phyloP scores from a whole-genome alignment of 2,113 vertebrate genomes.

The Hippocampus mohnikei region DNA sequence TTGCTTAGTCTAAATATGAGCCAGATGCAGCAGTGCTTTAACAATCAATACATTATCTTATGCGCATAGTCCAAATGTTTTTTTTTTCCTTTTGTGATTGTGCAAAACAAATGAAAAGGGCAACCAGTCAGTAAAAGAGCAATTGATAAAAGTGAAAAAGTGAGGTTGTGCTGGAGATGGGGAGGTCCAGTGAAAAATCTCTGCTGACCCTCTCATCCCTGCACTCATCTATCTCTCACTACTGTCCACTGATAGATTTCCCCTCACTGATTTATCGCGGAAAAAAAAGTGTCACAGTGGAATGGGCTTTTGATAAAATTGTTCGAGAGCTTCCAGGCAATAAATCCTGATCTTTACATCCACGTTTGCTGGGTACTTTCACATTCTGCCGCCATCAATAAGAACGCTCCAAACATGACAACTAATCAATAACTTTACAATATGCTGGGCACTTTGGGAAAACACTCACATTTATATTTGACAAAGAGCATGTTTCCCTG shows the following conservation, averaged over 20 bases:
- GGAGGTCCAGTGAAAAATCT: slow-evolving; percentile 86
- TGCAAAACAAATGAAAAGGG: slow-evolving; percentile 83
- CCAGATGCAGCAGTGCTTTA: slow-evolving; percentile 62
- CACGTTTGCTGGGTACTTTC: slow-evolving; percentile 91
- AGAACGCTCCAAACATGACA: slow-evolving; percentile 83
- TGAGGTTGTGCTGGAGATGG: slow-evolving; percentile 82
- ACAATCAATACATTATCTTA: slow-evolving; percentile 73
- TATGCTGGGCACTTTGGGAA: slow-evolving; percentile 80
- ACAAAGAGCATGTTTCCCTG: slow-evolving; percentile 53
- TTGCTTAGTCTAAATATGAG: slow-evolving; percentile 60
- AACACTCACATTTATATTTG: slow-evolving; percentile 79
- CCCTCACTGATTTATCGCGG: slow-evolving; percentile 95
- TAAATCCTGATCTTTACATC: slow-evolving; percentile 99
- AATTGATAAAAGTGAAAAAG: slow-evolving; percentile 87
- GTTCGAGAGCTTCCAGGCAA: slow-evolving; percentile 98
- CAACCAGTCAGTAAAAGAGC: slow-evolving; percentile 83
- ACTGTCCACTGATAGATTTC: slow-evolving; percentile 97
- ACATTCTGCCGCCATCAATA: slow-evolving; percentile 97
- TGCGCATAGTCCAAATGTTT: slow-evolving; percentile 72
- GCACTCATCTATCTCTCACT: slow-evolving; percentile 95
- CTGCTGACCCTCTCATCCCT: slow-evolving; percentile 95
- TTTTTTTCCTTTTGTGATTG: slow-evolving; percentile 52
- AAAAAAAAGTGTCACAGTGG: slow-evolving; percentile 93
- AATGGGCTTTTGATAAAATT: slow-evolving; percentile 99
- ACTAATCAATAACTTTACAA: slow-evolving; percentile 91